These are phyloP conservation scores for Oligia fasciuncula DNA, from an alignment of 2,888 invertebrate genomes.

Conservation along the genomic window DNA sequence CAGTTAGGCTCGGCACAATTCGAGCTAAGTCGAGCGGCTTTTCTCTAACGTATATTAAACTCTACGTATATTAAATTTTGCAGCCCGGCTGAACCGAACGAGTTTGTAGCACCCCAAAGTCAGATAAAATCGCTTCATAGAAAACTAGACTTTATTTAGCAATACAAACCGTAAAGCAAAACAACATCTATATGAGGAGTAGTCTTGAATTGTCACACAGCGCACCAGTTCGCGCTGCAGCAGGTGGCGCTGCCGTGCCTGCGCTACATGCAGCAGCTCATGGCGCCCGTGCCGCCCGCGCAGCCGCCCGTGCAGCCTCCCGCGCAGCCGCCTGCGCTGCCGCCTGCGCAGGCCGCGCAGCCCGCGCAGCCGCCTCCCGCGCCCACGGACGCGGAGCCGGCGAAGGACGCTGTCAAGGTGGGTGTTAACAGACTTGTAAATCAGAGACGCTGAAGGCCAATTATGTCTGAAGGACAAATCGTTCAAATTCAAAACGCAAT, in stretches of 20 bases:
- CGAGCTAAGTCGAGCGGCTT: neutral
- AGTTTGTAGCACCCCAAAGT: neutral
- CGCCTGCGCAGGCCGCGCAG: conserved; percentile 40
- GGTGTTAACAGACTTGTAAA: neutral
- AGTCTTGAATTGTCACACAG: conserved; percentile 78
- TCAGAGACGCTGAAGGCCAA: neutral
- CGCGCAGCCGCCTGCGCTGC: conserved; percentile 17
- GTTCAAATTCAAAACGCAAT: neutral
- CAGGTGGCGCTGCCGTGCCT: conserved; percentile 97
- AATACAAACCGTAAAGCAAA: conserved; percentile 29
- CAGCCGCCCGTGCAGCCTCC: conserved; percentile 51
- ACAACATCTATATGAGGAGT: conserved; percentile 58
- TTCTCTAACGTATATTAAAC: neutral
- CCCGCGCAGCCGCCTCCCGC: conserved; percentile 59
- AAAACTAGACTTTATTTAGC: conserved; percentile 12
- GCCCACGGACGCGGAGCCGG: conserved; percentile 72
- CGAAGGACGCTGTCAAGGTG: conserved; percentile 80
- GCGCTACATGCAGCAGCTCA: conserved; percentile 96
- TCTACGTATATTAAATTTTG: neutral
- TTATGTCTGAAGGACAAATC: neutral
- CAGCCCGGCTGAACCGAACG: neutral
- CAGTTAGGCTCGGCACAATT: neutral
- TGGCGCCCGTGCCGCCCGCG: conserved; percentile 89
- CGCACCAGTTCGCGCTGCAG: conserved; percentile 96
- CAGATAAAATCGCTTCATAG: conserved; percentile 15